phyloP scores from a whole-genome alignment of 2,113 vertebrate genomes.

The Asarcornis scutulata region DNA sequence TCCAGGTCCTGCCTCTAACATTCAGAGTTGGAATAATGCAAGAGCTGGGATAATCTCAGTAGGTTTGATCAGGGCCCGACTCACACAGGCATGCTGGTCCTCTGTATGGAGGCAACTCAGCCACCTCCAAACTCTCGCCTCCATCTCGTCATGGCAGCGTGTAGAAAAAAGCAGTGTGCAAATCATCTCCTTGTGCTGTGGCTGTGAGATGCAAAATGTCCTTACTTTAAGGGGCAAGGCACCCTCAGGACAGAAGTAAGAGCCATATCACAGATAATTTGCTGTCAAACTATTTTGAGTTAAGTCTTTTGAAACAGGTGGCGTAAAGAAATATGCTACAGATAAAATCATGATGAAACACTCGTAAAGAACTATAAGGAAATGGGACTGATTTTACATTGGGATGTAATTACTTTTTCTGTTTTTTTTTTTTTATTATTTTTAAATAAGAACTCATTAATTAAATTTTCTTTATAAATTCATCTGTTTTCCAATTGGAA shows the following conservation, averaged over 20 bases:
- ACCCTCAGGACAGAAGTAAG: background rate
- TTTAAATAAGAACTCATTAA: background rate
- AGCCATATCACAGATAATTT: background rate
- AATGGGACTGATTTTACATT: background rate
- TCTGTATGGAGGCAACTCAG: fast-evolving
- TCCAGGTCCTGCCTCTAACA: background rate
- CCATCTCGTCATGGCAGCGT: background rate
- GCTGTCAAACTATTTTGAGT: background rate
- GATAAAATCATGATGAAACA: background rate
- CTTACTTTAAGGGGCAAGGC: background rate
- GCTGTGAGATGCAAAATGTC: background rate
- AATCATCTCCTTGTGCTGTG: background rate
- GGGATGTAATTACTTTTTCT: background rate
- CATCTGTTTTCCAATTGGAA: conserved; percentile 2
- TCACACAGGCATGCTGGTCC: background rate
- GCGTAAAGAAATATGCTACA: background rate
- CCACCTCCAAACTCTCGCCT: background rate
- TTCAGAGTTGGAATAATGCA: background rate
- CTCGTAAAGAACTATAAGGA: background rate
- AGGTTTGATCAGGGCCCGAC: background rate
- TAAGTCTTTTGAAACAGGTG: background rate
- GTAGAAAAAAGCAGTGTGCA: background rate
- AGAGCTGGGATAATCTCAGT: background rate
- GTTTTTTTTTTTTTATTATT: background rate
- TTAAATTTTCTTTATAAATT: background rate